Base-by-base conservation (phyloP, 2,888 invertebrate species). In the Leptopterna dolabrata region DNA sequence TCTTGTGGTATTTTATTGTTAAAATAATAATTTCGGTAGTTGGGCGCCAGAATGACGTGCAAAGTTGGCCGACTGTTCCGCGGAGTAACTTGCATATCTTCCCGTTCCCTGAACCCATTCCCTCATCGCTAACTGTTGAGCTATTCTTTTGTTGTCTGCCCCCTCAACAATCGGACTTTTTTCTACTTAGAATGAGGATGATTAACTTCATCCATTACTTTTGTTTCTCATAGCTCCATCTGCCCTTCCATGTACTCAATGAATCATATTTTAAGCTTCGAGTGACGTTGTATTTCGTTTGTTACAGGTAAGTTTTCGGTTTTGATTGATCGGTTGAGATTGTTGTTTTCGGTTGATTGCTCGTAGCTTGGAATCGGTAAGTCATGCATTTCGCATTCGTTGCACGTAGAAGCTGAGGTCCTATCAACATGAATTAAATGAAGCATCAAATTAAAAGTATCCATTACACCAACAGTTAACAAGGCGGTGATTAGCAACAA, bases 101-200 rank as follows among this genome's bases (percentile, higher is more conserved):
- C 78, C 47, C 36, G 78, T 78, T 78, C 78, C 78, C 41, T 78
- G 78, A 78, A 78, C 78, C 78, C 45, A 14, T 78, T 27, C 36
- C 29, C 73, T 30, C 73, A 73, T 73, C 73, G 73, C 41, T 73
- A 36, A 36, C 73, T 36, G 41, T 63, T 19, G 27, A 9, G 63
- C 73, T n/a, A 78, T 78, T 78, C 78, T 45, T 41, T 78, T 78
- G 78, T 78, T 78, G 41, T 78, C 41, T 78, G 78, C 45, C 9
- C n/a, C 14, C 76, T 41, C 36, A 45, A 45, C 45, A 16, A 45
- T 43, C 14, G 78, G 43, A 45, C 41, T n/a, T 78, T 45, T 78
- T 73, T 73, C 36, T 36, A 41, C 73, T 36, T 36, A 30, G 63
- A 63, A 73, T 11, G 9, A 36, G 73, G 36, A 73, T 41, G 73